Percentiles rank a stretch among this genome's conserved stretches.
Evolutionary conservation across 2,113 vertebrate species (phyloP).

Genomic region (Oncorhynchus tshawytscha): DNA sequence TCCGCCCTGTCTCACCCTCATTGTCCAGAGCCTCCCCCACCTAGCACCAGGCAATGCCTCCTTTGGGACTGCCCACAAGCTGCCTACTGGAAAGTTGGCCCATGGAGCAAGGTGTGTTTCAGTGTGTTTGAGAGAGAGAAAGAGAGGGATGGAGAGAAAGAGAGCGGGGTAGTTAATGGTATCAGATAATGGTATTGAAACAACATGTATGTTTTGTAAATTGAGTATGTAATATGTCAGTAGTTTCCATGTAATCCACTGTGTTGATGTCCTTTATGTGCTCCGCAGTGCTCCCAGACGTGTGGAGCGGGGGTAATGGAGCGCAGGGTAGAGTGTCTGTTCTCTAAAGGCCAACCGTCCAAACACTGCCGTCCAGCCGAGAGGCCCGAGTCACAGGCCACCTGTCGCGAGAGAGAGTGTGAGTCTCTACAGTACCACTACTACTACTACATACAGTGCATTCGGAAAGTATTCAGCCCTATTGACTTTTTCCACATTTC

Average conservation of each 20-base stretch:
- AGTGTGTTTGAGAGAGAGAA: background rate
- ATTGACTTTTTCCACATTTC: no score
- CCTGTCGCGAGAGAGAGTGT: conserved; percentile 84
- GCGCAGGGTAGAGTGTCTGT: conserved; percentile 81
- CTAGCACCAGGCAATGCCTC: conserved; percentile 70
- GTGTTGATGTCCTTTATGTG: conserved; percentile 5
- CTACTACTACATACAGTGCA: background rate
- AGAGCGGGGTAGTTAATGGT: background rate
- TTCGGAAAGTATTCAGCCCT: no score
- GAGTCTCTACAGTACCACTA: conserved; percentile 55
- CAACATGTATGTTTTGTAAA: background rate
- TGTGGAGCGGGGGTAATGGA: conserved; percentile 85
- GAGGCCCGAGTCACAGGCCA: conserved; percentile 79
- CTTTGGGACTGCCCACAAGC: conserved; percentile 72
- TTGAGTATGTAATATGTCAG: no score
- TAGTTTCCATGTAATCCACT: no score
- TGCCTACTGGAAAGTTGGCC: conserved; percentile 83
- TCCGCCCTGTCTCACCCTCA: conserved; percentile 41
- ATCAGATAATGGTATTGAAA: background rate
- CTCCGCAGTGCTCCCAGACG: conserved; percentile 85
- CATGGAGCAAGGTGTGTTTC: conserved; percentile 81
- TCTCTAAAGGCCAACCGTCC: conserved; percentile 74
- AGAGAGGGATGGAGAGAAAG: no score
- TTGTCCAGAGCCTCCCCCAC: conserved; percentile 73
- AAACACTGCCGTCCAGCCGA: conserved; percentile 79